Conservation (phyloP, 2,797 vertebrate genomes). For the Podarcis siculus region DNA sequence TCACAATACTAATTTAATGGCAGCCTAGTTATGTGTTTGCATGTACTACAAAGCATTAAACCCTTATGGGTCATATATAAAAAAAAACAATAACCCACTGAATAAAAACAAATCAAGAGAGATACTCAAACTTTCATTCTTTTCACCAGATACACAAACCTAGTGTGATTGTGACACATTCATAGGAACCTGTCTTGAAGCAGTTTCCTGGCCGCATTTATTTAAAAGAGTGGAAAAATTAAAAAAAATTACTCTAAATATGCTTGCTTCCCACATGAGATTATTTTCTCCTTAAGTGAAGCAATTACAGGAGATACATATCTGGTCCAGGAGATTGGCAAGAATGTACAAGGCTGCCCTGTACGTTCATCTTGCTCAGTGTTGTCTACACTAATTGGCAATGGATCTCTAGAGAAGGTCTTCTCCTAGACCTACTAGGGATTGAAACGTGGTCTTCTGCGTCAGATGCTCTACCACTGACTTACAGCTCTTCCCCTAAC, state of each 20-base stretch:
- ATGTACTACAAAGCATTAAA: conserved; percentile 24
- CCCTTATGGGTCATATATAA: conserved; percentile 31
- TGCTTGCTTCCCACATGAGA: not conserved
- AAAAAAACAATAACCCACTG: conserved; percentile 22
- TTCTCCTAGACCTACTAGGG: no score
- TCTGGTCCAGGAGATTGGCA: not conserved
- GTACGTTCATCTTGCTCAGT: no score
- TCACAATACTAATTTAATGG: conserved; percentile 45
- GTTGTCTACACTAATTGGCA: no score
- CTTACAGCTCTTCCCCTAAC: not conserved
- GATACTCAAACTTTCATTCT: conserved; percentile 15
- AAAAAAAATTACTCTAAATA: not conserved
- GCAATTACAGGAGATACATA: no score
- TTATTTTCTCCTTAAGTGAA: not conserved
- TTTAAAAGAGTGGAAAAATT: not conserved
- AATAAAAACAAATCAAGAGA: not conserved
- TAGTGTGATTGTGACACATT: not conserved
- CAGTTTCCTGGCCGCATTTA: not conserved
- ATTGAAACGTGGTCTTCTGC: not conserved
- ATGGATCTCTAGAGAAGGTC: no score
- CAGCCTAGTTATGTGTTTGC: conserved; percentile 13
- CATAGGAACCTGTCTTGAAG: not conserved
- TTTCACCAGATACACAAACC: conserved; percentile 29
- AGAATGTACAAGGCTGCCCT: no score
- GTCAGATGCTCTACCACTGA: no score